phyloP scores from a whole-genome alignment of 2,888 invertebrate species.

The Tanytarsus gracilentus region DNA sequence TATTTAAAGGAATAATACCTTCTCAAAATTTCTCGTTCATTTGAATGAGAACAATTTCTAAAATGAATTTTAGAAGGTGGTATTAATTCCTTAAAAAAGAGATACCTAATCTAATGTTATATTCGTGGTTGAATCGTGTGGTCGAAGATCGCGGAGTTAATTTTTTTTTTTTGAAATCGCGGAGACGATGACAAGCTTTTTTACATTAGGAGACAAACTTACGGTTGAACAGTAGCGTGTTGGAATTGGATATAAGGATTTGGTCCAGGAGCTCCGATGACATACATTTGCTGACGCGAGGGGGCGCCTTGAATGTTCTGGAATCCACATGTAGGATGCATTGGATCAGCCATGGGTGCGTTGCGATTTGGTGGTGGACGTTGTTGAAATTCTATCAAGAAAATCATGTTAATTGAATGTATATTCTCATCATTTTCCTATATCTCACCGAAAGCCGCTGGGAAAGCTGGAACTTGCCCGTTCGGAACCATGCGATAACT shows the following conservation, averaged over 20 bases:
- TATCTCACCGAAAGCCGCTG: constrained; percentile 17
- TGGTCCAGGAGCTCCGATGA: constrained; percentile 3
- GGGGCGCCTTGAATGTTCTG: constrained; percentile 17
- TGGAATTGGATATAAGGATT: constrained; percentile 21
- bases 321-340: constrained; percentile 14
- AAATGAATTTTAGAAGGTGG: too few relatives aligned
- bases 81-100: too few relatives aligned
- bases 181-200: constrained; percentile 23
- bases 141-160: too few relatives aligned
- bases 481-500: constrained; percentile 23
- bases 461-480: background rate
- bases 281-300: constrained; percentile 7
- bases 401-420: background rate
- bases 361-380: constrained; percentile 12
- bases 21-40: too few relatives aligned
- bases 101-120: too few relatives aligned
- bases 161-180: background rate
- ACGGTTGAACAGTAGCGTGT: constrained; percentile 24
- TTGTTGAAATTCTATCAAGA: constrained; percentile 15
- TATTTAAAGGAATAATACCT: too few relatives aligned
- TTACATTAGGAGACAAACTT: constrained; percentile 17
- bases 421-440: background rate
- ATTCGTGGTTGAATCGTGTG: too few relatives aligned
- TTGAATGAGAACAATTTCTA: too few relatives aligned
- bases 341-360: background rate